These are phyloP conservation scores for Cairina moschata DNA, from an alignment of 2,113 vertebrate species.

Conservation along the genomic window DNA sequence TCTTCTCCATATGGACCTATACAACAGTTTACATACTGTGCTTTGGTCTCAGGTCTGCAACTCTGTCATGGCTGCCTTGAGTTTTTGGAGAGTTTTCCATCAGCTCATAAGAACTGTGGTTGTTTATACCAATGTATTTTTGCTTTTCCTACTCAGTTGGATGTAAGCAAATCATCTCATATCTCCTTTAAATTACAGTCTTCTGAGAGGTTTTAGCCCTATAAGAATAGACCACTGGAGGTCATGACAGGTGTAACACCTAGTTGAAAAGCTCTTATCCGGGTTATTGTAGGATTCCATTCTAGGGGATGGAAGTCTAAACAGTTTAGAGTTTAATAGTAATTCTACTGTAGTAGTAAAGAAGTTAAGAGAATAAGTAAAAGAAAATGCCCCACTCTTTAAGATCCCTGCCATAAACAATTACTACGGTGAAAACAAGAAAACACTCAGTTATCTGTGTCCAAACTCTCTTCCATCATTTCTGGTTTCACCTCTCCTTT, in stretches of 20 bases:
- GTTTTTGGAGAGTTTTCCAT: neutral
- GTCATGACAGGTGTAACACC: neutral
- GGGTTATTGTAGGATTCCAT: neutral
- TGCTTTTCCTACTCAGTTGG: neutral
- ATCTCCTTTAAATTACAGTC: neutral
- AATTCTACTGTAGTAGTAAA: neutral
- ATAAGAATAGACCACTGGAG: neutral
- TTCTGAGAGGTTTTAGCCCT: neutral
- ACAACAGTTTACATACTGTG: neutral
- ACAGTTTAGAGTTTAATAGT: neutral
- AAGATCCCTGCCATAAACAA: neutral
- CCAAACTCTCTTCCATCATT: neutral
- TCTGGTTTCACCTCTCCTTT: neutral
- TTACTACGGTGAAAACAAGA: neutral
- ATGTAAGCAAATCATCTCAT: neutral
- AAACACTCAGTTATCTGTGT: accelerated
- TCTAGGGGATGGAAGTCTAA: neutral
- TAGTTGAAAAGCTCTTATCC: neutral
- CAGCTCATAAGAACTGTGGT: neutral
- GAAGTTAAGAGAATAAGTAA: neutral
- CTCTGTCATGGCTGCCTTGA: neutral
- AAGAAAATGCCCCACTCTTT: neutral
- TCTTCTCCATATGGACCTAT: neutral
- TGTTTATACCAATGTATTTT: neutral
- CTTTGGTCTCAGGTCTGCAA: neutral